Percentiles rank a stretch among this genome's conserved stretches.
Conservation (phyloP, 2,797 vertebrate genomes). For the Glyptemys insculpta region DNA sequence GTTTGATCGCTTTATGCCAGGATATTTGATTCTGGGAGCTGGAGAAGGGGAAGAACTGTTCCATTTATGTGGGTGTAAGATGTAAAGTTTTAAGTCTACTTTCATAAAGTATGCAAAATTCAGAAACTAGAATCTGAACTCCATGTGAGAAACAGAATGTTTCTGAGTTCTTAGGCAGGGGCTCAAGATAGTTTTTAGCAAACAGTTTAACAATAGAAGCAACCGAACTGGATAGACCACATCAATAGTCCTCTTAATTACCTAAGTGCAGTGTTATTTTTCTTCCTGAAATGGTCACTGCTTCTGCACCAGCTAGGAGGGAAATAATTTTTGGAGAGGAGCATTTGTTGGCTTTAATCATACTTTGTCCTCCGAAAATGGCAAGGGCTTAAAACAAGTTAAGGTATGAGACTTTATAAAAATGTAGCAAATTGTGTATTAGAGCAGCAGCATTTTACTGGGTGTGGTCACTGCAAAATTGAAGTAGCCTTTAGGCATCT, state of each 20-base stretch:
- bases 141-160: not conserved
- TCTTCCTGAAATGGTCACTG: not conserved
- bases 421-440: not conserved
- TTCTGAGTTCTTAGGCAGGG: not conserved
- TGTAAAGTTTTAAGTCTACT: constrained; percentile 32
- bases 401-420: not conserved
- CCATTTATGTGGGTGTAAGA: constrained; percentile 26
- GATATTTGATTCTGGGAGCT: constrained; percentile 64
- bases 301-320: not conserved
- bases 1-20: constrained; percentile 75
- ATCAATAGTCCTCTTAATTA: not conserved
- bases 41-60: not conserved
- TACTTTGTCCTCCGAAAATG: not conserved
- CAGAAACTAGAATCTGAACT: not conserved
- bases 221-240: not conserved
- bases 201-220: not conserved
- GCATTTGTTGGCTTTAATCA: not conserved
- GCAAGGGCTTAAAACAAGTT: not conserved
- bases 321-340: not conserved
- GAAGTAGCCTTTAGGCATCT: not conserved
- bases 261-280: not conserved
- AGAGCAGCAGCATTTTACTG: not conserved
- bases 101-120: not conserved
- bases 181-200: constrained; percentile 45
- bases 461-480: not conserved